Conservation (phyloP, 2,888 invertebrate species). For the Parasteatoda lunata region DNA sequence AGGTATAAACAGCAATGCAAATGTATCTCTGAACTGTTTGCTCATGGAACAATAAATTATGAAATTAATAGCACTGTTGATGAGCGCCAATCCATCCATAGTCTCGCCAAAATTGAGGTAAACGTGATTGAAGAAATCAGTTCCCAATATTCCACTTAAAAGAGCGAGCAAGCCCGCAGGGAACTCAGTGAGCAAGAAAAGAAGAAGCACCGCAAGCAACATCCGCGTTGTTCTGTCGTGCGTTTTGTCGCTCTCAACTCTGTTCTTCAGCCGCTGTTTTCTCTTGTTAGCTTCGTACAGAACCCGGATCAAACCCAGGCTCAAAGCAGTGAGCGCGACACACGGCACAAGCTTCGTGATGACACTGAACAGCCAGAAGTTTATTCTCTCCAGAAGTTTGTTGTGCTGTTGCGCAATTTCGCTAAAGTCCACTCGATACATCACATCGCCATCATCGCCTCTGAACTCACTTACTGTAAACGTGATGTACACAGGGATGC, state of each 20-base stretch:
- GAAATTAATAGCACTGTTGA: constrained; percentile 95
- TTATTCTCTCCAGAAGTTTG: constrained; percentile 77
- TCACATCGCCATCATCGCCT: constrained; percentile 25
- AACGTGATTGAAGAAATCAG: constrained; percentile 79
- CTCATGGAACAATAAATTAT: constrained; percentile 96
- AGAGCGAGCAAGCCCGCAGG: constrained; percentile 86
- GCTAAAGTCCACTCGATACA: constrained; percentile 79
- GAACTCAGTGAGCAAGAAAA: constrained; percentile 91
- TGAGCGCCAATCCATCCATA: constrained; percentile 90
- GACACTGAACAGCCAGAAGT: constrained; percentile 95
- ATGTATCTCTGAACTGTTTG: constrained; percentile 85
- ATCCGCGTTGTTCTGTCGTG: constrained; percentile 89
- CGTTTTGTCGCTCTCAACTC: constrained; percentile 51
- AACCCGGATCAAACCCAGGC: constrained; percentile 73
- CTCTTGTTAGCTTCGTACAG: constrained; percentile 71
- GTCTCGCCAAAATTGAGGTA: constrained; percentile 82
- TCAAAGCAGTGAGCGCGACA: constrained; percentile 84
- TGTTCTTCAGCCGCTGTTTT: constrained; percentile 69
- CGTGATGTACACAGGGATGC: constrained; percentile 88
- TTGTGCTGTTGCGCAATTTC: constrained; percentile 79
- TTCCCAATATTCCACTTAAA: constrained; percentile 84
- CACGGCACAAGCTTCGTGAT: constrained; percentile 94
- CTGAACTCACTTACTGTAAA: constrained; percentile 78
- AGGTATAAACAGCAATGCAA: constrained; percentile 80
- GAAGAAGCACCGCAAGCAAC: constrained; percentile 87